phyloP scores from a whole-genome alignment of 1,140 invertebrate species.

The Vanessa tameamea region DNA sequence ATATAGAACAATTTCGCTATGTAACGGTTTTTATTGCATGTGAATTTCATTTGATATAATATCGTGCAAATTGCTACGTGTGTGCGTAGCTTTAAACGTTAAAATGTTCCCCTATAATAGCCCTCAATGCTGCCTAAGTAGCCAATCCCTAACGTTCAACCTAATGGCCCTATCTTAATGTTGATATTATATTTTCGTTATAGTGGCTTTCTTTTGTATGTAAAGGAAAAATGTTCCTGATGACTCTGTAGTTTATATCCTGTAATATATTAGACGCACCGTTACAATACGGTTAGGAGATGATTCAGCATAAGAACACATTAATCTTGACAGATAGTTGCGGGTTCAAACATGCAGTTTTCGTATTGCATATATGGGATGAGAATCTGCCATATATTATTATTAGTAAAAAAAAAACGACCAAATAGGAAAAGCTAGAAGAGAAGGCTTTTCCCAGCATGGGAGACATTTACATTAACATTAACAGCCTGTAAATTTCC shows the following conservation, averaged over 20 bases:
- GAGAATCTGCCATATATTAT: too few relatives aligned
- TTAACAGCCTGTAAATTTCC: too few relatives aligned
- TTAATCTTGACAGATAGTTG: too few relatives aligned
- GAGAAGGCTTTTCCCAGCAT: too few relatives aligned
- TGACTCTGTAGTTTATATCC: slow-evolving; percentile 1
- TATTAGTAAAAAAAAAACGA: too few relatives aligned
- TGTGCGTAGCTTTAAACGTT: slow-evolving; percentile 9
- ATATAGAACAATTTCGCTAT: too few relatives aligned
- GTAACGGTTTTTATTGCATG: not conserved
- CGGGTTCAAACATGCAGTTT: too few relatives aligned
- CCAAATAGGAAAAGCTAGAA: too few relatives aligned
- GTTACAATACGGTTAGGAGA: too few relatives aligned
- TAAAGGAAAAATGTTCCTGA: not conserved
- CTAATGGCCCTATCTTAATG: slow-evolving; percentile 33
- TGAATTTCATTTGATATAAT: not conserved
- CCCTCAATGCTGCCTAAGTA: slow-evolving; percentile 21
- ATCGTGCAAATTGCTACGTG: not conserved
- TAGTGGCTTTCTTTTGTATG: slow-evolving; percentile 29
- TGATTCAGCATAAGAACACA: too few relatives aligned
- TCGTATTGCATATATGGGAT: too few relatives aligned
- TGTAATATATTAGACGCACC: not conserved
- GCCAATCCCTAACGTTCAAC: slow-evolving; percentile 32
- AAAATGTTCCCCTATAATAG: slow-evolving; percentile 27
- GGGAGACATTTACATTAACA: too few relatives aligned
- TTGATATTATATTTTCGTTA: slow-evolving; percentile 34